These are phyloP conservation scores for Noctua pronuba DNA, from an alignment of 2,888 invertebrate species.

Conservation along the genomic window DNA sequence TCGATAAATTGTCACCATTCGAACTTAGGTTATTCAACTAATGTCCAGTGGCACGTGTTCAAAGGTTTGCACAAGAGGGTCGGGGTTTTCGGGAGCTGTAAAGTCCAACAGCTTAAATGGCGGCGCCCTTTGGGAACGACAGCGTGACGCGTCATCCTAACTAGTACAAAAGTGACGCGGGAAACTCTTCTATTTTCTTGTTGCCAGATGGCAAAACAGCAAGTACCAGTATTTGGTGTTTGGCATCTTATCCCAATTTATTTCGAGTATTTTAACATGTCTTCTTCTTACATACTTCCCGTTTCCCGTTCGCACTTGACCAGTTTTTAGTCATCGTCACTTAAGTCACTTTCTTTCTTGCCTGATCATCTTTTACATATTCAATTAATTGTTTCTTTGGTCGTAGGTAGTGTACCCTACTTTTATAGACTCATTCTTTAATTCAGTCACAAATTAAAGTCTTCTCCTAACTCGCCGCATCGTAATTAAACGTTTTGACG, in stretches of 20 bases:
- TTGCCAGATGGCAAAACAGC: neutral
- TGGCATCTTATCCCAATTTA: neutral
- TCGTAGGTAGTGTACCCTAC: neutral
- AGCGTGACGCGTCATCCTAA: neutral
- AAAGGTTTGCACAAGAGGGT: slow-evolving; percentile 9
- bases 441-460: too few species aligned
- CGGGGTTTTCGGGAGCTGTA: neutral
- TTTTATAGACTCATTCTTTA: neutral
- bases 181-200: slow-evolving; percentile 23
- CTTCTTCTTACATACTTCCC: too few species aligned
- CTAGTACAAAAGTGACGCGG: neutral
- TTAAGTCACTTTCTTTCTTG: neutral
- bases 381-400: neutral
- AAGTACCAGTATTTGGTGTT: slow-evolving; percentile 9
- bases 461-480: too few species aligned
- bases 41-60: slow-evolving; percentile 51
- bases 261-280: neutral
- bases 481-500: neutral
- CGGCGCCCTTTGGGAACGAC: neutral
- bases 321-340: too few species aligned
- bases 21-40: slow-evolving; percentile 45
- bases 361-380: neutral
- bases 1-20: slow-evolving; percentile 37
- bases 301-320: too few species aligned
- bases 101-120: neutral